phyloP scores from a whole-genome alignment of 2,113 vertebrate species.

The Balaeniceps rex region DNA sequence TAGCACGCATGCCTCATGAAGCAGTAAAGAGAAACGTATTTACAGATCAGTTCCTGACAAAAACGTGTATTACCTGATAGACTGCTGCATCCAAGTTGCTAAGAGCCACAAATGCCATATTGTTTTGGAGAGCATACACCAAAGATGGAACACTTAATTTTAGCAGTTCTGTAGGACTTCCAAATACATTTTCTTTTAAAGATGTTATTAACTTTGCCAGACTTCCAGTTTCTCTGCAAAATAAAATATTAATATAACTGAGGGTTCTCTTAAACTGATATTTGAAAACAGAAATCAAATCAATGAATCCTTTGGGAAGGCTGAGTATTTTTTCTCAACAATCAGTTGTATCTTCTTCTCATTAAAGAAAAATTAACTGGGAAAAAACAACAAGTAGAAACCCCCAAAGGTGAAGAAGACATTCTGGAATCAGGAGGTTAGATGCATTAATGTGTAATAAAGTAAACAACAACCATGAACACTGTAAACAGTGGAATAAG shows the following conservation, averaged over 20 bases:
- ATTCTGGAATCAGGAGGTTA: neutral
- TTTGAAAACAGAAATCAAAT: neutral
- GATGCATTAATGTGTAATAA: neutral
- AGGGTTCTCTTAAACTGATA: neutral
- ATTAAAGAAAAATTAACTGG: neutral
- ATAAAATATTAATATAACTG: neutral
- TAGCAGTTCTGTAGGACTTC: slow-evolving; percentile 85
- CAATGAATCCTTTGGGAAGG: neutral
- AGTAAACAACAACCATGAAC: neutral
- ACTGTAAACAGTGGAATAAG: neutral
- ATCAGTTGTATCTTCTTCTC: neutral
- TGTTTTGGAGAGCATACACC: slow-evolving; percentile 95
- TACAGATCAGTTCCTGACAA: neutral
- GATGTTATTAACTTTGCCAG: slow-evolving; percentile 71
- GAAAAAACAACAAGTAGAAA: neutral
- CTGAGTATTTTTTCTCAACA: neutral
- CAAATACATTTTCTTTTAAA: slow-evolving; percentile 82
- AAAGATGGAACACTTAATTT: slow-evolving; percentile 93
- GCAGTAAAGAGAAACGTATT: neutral
- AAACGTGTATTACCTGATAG: slow-evolving; percentile 82
- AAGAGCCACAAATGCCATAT: slow-evolving; percentile 95
- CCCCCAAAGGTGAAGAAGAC: neutral
- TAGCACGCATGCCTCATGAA: rapidly evolving
- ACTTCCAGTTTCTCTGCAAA: slow-evolving; percentile 87
- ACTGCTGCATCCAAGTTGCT: slow-evolving; percentile 97